Evolutionary conservation across 2,113 vertebrate genomes (phyloP).

Genomic region (Chrysochloris asiatica): DNA sequence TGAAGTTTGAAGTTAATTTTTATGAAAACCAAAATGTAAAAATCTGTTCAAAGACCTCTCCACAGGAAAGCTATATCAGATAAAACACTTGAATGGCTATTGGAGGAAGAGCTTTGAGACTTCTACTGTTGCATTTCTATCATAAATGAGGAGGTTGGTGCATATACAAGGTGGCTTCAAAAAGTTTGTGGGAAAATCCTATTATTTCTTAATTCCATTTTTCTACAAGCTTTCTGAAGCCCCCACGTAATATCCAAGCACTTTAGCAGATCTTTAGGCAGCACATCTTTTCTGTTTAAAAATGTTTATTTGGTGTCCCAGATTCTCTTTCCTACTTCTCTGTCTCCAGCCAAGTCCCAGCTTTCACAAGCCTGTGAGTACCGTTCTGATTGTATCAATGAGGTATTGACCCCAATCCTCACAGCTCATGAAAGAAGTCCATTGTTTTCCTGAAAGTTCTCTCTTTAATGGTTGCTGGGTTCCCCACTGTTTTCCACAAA

Average conservation of each 20-base stretch:
- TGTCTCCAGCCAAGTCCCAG: neutral
- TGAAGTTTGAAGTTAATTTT: slow-evolving; percentile 21
- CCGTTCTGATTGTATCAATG: neutral
- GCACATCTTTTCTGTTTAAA: neutral
- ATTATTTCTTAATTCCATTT: too few species aligned
- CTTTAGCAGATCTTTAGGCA: too few species aligned
- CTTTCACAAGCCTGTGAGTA: neutral
- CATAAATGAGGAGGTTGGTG: neutral
- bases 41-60: neutral
- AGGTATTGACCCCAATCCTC: neutral
- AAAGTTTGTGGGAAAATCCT: too few species aligned
- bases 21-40: slow-evolving; percentile 9
- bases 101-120: neutral
- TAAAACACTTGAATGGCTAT: neutral
- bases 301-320: neutral
- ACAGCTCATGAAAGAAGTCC: neutral
- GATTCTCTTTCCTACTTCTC: neutral
- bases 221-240: too few species aligned
- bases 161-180: too few species aligned
- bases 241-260: neutral
- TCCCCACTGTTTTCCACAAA: neutral
- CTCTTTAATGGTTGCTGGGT: neutral
- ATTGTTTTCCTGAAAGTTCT: neutral
- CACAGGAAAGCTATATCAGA: neutral
- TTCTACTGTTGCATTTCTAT: neutral